These are phyloP conservation scores for Gymnoscopelus braueri DNA, from an alignment of 2,797 vertebrate species.

Conservation along the genomic window DNA sequence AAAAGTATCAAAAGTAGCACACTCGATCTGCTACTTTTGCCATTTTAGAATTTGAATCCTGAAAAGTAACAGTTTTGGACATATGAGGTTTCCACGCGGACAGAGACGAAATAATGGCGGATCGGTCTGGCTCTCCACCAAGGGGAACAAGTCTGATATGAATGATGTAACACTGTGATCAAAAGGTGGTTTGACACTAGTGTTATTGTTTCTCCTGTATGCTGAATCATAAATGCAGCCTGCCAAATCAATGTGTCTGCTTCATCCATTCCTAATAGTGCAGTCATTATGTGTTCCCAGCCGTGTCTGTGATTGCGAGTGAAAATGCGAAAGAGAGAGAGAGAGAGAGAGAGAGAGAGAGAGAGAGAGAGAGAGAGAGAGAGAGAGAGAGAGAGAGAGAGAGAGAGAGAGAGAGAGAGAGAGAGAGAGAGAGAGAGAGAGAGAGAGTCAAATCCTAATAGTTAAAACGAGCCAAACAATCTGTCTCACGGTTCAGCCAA, in stretches of 20 bases:
- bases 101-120: too few relatives aligned
- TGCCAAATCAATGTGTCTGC: constrained; percentile 13
- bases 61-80: too few relatives aligned
- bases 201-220: neutral
- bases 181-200: neutral
- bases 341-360: neutral
- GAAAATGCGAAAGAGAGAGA: neutral
- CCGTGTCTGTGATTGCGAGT: neutral
- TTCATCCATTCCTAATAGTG: constrained; percentile 19
- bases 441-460: too few relatives aligned
- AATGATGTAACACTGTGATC: neutral
- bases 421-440: too few relatives aligned
- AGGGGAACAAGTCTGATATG: neutral
- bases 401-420: too few relatives aligned
- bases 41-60: too few relatives aligned
- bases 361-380: constrained; percentile 16
- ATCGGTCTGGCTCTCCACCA: neutral
- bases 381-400: too few relatives aligned
- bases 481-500: constrained; percentile 41
- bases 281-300: neutral
- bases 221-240: neutral
- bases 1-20: too few relatives aligned
- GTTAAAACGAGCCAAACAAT: neutral
- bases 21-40: too few relatives aligned
- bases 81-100: too few relatives aligned